Evolutionary conservation across 2,113 vertebrate species (phyloP), one percentile per base, ranked within the genome.

Genomic region (Semnornis frantzii): DNA sequence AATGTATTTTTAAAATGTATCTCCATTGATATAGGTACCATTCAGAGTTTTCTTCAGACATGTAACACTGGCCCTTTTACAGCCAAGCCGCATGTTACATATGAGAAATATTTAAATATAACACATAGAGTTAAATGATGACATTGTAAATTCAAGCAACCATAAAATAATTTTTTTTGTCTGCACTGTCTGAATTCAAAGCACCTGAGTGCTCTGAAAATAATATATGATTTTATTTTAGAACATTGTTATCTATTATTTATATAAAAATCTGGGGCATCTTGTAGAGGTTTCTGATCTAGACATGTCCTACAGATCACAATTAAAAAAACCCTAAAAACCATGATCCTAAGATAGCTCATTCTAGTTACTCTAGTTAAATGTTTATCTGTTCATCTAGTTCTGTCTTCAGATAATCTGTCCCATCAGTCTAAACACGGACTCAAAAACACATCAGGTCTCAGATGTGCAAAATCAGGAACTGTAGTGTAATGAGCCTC

Each of bases 241-340:
- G 91, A 87, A 95, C 91, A 71, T 4, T 12, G 10, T 58, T 1
- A 92, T 96, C 33, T 75, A 94, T 93, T 92, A 94, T 96, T 96
- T 81, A 94, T 71, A 80, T 10, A 77, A 92, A 92, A 87, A 92
- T 81, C 78, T 91, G 82, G 90, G 87, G n/a, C 72, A 85, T 44
- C 68, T 74, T 85, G 31, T 10, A 52, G 18, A 90, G 31, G 33
- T 73, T 82, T 64, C 64, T 68, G 30, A 87, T 54, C 52, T 30
- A 73, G 75, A 87, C 6, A 14, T 23, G 71, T 9, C n/a, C 31
- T 52, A 21, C 46, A 74, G 68, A 73, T 8, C 37, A 46, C 44
- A 68, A 68, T n/a, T 12, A 28, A 4, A 74, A 70, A 70, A 82
- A 63, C 34, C 37, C 4, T 23, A 5, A 52, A 48, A 74, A 71